phyloP scores from a whole-genome alignment of 2,888 invertebrate species.

The Calameuta idolon region DNA sequence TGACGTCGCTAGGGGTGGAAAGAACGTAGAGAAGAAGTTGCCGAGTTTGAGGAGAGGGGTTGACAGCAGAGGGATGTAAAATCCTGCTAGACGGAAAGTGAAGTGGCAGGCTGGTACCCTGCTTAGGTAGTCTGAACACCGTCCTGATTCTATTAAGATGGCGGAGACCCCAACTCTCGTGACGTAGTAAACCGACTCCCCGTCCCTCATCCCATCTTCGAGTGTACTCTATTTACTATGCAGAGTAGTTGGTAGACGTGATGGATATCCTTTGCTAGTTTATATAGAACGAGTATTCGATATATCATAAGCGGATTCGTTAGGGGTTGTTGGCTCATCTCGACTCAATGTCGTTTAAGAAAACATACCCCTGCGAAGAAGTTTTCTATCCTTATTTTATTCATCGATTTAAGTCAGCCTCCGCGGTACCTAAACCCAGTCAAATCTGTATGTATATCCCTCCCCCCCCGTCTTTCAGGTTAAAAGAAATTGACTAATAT shows the following conservation, averaged over 20 bases:
- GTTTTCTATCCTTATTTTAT: neutral
- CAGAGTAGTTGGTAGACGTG: conserved; percentile 38
- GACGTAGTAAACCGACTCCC: neutral
- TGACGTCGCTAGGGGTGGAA: neutral
- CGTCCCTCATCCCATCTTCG: conserved; percentile 14
- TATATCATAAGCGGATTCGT: conserved; percentile 41
- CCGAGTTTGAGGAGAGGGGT: neutral
- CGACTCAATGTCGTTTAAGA: neutral
- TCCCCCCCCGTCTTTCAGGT: no score
- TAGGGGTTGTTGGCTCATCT: conserved; percentile 39
- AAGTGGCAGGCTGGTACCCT: conserved; percentile 12
- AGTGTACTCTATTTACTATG: conserved; percentile 45
- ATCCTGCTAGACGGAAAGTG: neutral
- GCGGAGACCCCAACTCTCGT: conserved; percentile 15
- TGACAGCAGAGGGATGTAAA: neutral
- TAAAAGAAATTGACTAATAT: no score
- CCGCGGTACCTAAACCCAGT: no score
- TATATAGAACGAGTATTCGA: conserved; percentile 24
- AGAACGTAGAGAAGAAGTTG: neutral
- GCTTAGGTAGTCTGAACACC: conserved; percentile 36
- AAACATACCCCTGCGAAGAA: neutral
- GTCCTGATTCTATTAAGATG: conserved; percentile 45
- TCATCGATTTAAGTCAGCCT: neutral
- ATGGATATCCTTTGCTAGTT: conserved; percentile 40
- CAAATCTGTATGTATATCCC: no score